Percentiles rank a stretch among this genome's conserved stretches.
Evolutionary conservation across 2,797 vertebrate species (phyloP).

Genomic region (Aeoliscus strigatus): DNA sequence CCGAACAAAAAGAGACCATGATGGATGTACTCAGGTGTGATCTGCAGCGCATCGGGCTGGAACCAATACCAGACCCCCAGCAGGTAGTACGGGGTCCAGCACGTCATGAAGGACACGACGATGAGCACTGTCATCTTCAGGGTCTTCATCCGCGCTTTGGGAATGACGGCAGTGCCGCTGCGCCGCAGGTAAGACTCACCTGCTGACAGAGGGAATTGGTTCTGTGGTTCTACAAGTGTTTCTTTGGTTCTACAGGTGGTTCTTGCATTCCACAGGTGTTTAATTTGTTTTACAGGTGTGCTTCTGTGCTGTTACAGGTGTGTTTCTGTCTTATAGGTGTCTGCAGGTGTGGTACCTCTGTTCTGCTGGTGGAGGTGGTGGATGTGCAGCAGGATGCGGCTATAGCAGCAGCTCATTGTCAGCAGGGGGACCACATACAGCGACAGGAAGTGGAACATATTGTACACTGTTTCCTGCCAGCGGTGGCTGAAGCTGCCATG

Average conservation of each 20-base stretch:
- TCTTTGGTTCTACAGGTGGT: no score
- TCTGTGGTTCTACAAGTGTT: no score
- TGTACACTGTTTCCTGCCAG: conserved; percentile 84
- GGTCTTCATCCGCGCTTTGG: conserved; percentile 84
- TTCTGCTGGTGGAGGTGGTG: no score
- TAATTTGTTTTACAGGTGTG: no score
- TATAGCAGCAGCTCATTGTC: conserved; percentile 81
- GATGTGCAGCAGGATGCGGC: conserved; percentile 79
- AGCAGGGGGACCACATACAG: conserved; percentile 81
- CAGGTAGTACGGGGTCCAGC: conserved; percentile 86
- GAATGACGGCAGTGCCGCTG: conserved; percentile 74
- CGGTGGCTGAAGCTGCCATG: conserved; percentile 78
- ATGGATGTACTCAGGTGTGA: conserved; percentile 79
- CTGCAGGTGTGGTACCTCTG: no score
- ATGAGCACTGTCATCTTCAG: conserved; percentile 86
- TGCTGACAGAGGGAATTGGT: no score
- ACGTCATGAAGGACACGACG: conserved; percentile 81
- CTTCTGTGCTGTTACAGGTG: no score
- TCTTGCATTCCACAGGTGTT: no score
- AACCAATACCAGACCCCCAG: conserved; percentile 89
- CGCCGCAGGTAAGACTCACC: conserved; percentile 62
- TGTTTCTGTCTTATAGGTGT: no score
- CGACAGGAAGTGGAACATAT: conserved; percentile 86
- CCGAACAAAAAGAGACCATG: conserved; percentile 83
- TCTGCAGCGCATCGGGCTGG: conserved; percentile 77